Base-by-base conservation (phyloP, 2,797 vertebrate genomes). In the Anisognathus igniventris region DNA sequence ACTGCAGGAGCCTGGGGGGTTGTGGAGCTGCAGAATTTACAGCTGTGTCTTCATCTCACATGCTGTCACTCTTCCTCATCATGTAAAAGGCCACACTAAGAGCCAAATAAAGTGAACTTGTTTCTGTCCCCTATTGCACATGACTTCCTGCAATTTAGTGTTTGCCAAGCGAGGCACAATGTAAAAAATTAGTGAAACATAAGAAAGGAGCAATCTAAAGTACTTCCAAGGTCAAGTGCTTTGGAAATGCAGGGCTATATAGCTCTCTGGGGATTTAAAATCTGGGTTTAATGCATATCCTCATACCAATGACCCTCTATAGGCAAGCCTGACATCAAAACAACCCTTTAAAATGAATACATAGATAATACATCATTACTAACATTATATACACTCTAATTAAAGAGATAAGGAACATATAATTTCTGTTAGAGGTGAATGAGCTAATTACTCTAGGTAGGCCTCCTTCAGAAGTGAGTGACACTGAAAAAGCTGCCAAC, bases 371-470 rank as follows among this genome's bases (percentile, higher is more conserved):
- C 9, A 22, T 74, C 23, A 25, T 75, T 70, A 47, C 31, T 67
- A 73, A 58, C 42, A 57, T 37, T 44, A 37, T 53, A 51, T 45
- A 42, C 39, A 61, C 33, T 42, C 47, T 80, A 84, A 92, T 88
- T 93, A 90, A 81, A 76, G 64, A 94, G 82, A 92, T 93, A 95
- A 90, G 68, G 33, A 85, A 74, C 75, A 75, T 51, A 15, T 51
- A 60, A 82, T 79, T 79, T 62, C 50, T 83, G 4, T 25, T 60
- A 48, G 37, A 39, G 68, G 42, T 50, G 50, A 73, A 53, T 54
- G 50, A 82, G 47, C 22, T 71, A 62, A 45, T 70, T 80, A 77
- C 48, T 61, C 39, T 47, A 48, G 56, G 28, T 12, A 76, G 39
- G 35, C 30, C 62, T 84, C 65, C 57, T 74, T 61, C 45, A 88